These are phyloP conservation scores for Epinephelus coioides DNA, from an alignment of 2,797 vertebrate species.

Conservation along the genomic window DNA sequence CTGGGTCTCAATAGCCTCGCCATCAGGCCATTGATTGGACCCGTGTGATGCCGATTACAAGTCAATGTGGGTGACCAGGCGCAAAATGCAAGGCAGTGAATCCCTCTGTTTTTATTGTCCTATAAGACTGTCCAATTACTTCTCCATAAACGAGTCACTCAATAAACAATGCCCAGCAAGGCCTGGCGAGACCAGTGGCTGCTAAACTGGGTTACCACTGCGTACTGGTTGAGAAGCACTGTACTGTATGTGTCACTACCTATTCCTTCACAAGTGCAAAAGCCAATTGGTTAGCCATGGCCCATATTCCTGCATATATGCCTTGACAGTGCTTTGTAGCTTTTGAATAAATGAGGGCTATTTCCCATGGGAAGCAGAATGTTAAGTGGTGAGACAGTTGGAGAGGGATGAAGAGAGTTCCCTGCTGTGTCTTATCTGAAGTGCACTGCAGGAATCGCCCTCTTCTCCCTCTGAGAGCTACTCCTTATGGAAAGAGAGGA, in stretches of 20 bases:
- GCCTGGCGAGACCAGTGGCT: conserved; percentile 6
- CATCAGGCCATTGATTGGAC: conserved; percentile 62
- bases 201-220: conserved; percentile 13
- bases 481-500: conserved; percentile 50
- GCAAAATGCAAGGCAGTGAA: conserved; percentile 53
- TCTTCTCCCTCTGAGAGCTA: conserved; percentile 58
- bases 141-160: conserved; percentile 51
- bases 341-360: conserved; percentile 65
- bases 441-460: conserved; percentile 64
- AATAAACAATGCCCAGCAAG: conserved; percentile 42
- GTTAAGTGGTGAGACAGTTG: conserved; percentile 69
- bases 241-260: conserved; percentile 31
- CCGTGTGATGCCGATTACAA: conserved; percentile 42
- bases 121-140: conserved; percentile 52
- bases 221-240: conserved; percentile 14
- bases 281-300: conserved; percentile 58
- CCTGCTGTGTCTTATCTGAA: conserved; percentile 78
- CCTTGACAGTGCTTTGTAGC: conserved; percentile 45
- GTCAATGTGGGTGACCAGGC: conserved; percentile 58
- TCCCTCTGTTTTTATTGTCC: conserved; percentile 67
- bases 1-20: conserved; percentile 26
- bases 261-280: conserved; percentile 50
- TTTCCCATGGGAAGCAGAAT: conserved; percentile 68
- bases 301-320: conserved; percentile 57
- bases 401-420: conserved; percentile 70